These are phyloP conservation scores for Melanotaenia boesemani DNA, from an alignment of 2,797 vertebrate genomes.

Conservation along the genomic window DNA sequence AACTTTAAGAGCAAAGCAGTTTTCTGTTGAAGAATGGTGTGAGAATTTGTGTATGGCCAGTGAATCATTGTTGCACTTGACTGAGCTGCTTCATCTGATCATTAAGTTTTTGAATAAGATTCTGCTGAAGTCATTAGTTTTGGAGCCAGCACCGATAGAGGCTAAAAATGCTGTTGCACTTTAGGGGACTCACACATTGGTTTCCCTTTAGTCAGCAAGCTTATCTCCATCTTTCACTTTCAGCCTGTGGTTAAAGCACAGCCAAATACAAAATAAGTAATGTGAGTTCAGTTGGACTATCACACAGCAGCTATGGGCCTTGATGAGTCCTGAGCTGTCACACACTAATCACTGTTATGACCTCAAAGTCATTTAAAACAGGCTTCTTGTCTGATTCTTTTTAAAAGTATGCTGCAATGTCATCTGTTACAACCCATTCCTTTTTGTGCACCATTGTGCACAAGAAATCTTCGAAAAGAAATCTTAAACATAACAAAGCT, in stretches of 20 bases:
- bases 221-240: background rate
- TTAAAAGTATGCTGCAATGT: background rate
- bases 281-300: background rate
- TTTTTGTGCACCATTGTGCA: background rate
- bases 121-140: background rate
- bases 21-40: no score
- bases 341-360: background rate
- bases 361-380: slow-evolving; percentile 4
- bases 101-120: background rate
- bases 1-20: no score
- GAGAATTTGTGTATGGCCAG: no score
- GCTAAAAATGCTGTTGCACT: no score
- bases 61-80: no score
- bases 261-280: background rate
- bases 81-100: no score
- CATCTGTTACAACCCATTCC: slow-evolving; percentile 5
- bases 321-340: background rate
- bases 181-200: background rate
- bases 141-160: background rate
- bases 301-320: background rate
- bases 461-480: background rate
- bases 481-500: background rate
- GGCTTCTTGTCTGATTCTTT: background rate
- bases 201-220: background rate
- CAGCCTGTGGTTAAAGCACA: background rate